phyloP scores from a whole-genome alignment of 2,797 vertebrate species.

The Coranthus polyacanthus region DNA sequence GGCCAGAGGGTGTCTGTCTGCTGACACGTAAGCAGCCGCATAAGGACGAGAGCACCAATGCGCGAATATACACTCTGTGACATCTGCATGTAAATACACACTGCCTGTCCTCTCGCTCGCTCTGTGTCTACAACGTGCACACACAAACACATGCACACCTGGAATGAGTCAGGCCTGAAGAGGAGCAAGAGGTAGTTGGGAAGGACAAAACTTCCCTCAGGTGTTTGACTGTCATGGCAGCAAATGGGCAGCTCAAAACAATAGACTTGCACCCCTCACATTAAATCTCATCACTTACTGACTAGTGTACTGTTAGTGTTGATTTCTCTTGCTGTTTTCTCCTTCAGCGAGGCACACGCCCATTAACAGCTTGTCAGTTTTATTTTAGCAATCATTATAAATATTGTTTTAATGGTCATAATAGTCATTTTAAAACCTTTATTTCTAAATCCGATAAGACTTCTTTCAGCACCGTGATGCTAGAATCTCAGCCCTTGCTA shows the following conservation, averaged over 20 bases:
- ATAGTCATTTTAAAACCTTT: too few species aligned
- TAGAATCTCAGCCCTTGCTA: not conserved
- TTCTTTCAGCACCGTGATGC: constrained; percentile 2
- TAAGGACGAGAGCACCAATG: constrained; percentile 28
- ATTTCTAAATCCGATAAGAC: too few species aligned
- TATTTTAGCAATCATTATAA: too few species aligned
- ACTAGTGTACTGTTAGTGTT: not conserved
- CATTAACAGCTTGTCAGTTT: too few species aligned
- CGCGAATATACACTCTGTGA: constrained; percentile 13
- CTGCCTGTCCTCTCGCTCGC: not conserved
- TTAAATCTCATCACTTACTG: constrained; percentile 48
- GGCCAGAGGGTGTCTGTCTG: constrained; percentile 75
- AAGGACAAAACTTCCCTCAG: constrained; percentile 74
- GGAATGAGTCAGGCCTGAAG: constrained; percentile 67
- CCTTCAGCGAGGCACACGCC: too few species aligned
- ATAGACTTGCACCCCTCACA: constrained; percentile 45
- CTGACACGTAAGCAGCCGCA: constrained; percentile 49
- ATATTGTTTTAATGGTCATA: too few species aligned
- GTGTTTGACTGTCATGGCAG: constrained; percentile 57
- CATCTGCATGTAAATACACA: constrained; percentile 19
- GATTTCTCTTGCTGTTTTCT: not conserved
- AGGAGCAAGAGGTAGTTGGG: constrained; percentile 50
- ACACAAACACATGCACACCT: constrained; percentile 61
- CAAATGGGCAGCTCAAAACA: constrained; percentile 66
- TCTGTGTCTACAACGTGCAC: constrained; percentile 22